phyloP scores from a whole-genome alignment of 2,113 vertebrate species.

The Atherinomorus stipes region DNA sequence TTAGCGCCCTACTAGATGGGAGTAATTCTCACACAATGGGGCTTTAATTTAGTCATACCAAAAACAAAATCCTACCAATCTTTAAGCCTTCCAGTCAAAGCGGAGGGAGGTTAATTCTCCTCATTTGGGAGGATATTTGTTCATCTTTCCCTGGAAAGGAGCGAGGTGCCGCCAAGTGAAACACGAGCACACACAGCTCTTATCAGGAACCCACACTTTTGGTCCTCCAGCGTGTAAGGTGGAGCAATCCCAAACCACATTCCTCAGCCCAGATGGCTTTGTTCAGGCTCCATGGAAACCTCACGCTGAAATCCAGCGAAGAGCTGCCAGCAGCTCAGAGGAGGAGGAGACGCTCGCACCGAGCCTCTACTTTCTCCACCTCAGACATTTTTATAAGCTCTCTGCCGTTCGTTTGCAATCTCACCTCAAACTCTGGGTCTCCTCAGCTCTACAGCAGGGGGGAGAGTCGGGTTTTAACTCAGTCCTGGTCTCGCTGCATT shows the following conservation, averaged over 20 bases:
- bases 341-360: conserved; percentile 11
- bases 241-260: conserved; percentile 74
- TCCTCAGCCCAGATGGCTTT: conserved; percentile 81
- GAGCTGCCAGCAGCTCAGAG: conserved; percentile 46
- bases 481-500: neutral
- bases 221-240: conserved; percentile 49
- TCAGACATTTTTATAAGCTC: conserved; percentile 29
- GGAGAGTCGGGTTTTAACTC: neutral
- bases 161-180: conserved; percentile 11
- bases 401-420: conserved; percentile 12
- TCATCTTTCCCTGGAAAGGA: conserved; percentile 29
- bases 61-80: too few species aligned
- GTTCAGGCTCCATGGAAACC: conserved; percentile 78
- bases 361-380: conserved; percentile 21
- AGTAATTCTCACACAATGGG: too few species aligned
- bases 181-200: conserved; percentile 27
- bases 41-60: too few species aligned
- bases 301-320: conserved; percentile 48
- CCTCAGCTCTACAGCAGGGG: neutral
- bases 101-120: neutral
- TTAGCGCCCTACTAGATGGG: too few species aligned
- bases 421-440: conserved; percentile 36
- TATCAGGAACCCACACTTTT: conserved; percentile 55
- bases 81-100: neutral
- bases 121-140: neutral